Evolutionary conservation across 2,888 invertebrate species (phyloP).

Genomic region (Pollenia amentaria): DNA sequence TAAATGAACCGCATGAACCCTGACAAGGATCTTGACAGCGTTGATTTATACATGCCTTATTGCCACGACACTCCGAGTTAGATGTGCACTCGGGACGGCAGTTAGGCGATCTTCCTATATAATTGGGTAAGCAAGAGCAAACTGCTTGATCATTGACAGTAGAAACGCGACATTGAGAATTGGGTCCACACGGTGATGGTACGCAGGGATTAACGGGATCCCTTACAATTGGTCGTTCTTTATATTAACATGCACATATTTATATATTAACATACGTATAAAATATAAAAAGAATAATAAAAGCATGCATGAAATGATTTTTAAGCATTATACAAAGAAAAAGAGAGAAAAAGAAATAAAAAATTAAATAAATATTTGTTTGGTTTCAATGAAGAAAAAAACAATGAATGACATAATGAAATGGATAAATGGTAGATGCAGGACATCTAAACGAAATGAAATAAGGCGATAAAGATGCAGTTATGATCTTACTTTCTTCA

Average conservation of each 20-base stretch:
- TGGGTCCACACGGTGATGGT: constrained; percentile 93
- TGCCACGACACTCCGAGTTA: constrained; percentile 93
- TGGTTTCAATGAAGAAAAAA: constrained; percentile 43
- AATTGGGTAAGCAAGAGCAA: constrained; percentile 92
- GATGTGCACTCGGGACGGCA: constrained; percentile 94
- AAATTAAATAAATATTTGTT: constrained; percentile 73
- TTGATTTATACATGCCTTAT: constrained; percentile 92
- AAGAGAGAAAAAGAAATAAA: constrained; percentile 72
- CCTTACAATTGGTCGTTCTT: constrained; percentile 80
- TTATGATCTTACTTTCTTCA: constrained; percentile 88
- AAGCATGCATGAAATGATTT: constrained; percentile 73
- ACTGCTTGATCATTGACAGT: constrained; percentile 89
- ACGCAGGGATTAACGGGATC: constrained; percentile 89
- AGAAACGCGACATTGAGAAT: constrained; percentile 92
- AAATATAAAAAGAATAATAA: constrained; percentile 63
- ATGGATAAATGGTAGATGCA: constrained; percentile 54
- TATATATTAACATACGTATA: constrained; percentile 61
- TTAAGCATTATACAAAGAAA: constrained; percentile 73
- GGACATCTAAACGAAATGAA: constrained; percentile 21
- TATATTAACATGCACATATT: constrained; percentile 52
- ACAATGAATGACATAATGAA: constrained; percentile 41
- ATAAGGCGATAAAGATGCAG: constrained; percentile 34
- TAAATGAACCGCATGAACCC: constrained; percentile 92
- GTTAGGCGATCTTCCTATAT: constrained; percentile 93
- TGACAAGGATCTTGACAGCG: constrained; percentile 93